A percentile compares a stretch with the other conserved stretches of the same genome.
Conservation (phyloP, 2,888 invertebrate genomes). For the Calameuta idolon region DNA sequence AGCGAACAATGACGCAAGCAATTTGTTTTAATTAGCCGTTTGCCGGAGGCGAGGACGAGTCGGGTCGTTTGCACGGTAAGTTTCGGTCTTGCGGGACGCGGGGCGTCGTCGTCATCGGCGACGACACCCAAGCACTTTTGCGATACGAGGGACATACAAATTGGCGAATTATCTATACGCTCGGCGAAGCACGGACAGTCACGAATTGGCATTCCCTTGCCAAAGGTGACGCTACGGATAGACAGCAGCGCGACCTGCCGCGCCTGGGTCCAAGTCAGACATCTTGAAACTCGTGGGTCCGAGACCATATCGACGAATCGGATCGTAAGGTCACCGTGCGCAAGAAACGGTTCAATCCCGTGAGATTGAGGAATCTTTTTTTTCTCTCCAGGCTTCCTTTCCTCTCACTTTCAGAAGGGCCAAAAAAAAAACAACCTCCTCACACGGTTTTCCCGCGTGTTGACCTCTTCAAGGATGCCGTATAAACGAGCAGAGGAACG, state of each 20-base stretch:
- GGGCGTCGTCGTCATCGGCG: slow-evolving; percentile 19
- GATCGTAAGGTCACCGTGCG: background rate
- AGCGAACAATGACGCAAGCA: slow-evolving; percentile 36
- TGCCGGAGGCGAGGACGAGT: slow-evolving; percentile 18
- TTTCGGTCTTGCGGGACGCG: slow-evolving; percentile 5
- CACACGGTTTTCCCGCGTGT: background rate
- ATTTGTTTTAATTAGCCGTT: slow-evolving; percentile 43
- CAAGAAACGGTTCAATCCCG: background rate
- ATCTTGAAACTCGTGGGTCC: background rate
- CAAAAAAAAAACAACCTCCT: background rate
- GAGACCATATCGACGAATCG: background rate
- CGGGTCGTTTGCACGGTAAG: slow-evolving; percentile 25
- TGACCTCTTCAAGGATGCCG: background rate
- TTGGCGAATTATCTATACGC: slow-evolving; percentile 36
- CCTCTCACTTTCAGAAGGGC: background rate
- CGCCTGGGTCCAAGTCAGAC: background rate
- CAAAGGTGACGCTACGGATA: background rate
- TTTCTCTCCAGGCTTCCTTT: background rate
- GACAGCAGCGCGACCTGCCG: background rate
- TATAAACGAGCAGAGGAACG: background rate
- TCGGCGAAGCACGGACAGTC: background rate
- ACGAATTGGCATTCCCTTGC: background rate
- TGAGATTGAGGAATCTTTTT: background rate
- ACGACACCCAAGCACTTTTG: slow-evolving; percentile 11
- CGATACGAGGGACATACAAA: slow-evolving; percentile 41